Evolutionary conservation across 2,113 vertebrate species (phyloP).

Genomic region (Thymallus thymallus): DNA sequence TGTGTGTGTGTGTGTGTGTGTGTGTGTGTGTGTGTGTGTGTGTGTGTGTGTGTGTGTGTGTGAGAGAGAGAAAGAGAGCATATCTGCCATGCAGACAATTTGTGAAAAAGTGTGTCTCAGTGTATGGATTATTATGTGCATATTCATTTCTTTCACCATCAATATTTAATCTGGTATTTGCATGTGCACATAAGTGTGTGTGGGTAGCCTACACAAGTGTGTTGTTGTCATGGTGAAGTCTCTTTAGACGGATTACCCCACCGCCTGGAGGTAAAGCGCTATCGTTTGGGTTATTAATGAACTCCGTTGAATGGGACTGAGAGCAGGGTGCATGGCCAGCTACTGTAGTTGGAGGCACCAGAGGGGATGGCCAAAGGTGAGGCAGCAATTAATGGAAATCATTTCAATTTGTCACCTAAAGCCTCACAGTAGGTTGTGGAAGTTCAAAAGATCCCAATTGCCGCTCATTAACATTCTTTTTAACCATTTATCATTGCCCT

Average conservation of each 20-base stretch:
- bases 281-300: slow-evolving; percentile 69
- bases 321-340: slow-evolving; percentile 39
- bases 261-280: slow-evolving; percentile 49
- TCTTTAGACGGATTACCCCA: slow-evolving; percentile 54
- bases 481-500: no score
- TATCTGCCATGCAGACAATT: not conserved
- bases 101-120: not conserved
- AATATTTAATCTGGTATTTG: not conserved
- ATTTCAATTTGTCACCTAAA: slow-evolving; percentile 24
- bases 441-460: no score
- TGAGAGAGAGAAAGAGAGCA: no score
- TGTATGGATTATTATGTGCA: slow-evolving; percentile 12
- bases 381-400: slow-evolving; percentile 48
- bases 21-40: slow-evolving; percentile 3
- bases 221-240: not conserved
- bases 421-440: not conserved
- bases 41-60: no score
- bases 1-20: slow-evolving; percentile 4
- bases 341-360: slow-evolving; percentile 11
- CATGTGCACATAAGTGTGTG: slow-evolving; percentile 2
- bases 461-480: no score
- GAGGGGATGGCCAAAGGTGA: slow-evolving; percentile 21
- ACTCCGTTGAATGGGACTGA: slow-evolving; percentile 59
- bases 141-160: slow-evolving; percentile 5
- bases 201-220: slow-evolving; percentile 1